Base-by-base conservation (phyloP, 1,140 invertebrate species). In the Prorops nasuta region DNA sequence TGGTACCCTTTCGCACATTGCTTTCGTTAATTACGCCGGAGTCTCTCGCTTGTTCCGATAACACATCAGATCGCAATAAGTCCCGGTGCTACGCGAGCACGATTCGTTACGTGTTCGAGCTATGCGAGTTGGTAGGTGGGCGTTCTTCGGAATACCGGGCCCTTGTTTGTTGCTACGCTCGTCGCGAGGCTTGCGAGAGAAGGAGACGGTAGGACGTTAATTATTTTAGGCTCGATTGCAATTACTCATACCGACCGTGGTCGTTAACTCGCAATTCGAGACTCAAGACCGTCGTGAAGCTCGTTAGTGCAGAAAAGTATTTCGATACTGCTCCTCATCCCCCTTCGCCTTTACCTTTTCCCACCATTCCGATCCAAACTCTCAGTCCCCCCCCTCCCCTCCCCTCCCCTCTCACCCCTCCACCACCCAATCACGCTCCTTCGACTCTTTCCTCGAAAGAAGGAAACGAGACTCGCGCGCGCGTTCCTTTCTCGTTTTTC, bases 181-280 rank as follows among this genome's bases (percentile, higher is more conserved):
- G 10, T 3, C 8, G n/a, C 1, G 8, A 16, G 18, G 3, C 15
- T 22, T 9, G 2, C 3, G 3, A 15, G 17, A n/a, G 35, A 38
- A 17, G 10, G 8, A 44, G 53, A 42, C 12, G 39, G 47, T 42
- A 44, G 49, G 36, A 58, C 36, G 51, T 63, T 63, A 66, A 63
- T 66, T 63, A 66, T 66, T 63, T 54, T 48, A 56, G 45, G 51
- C 49, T 47, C 49, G 51, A 60, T 65, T 39, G 54, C 56, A 61
- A 63, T 63, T 66, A 61, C 54, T 66, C 63, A 59, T 57, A 58
- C 19, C 57, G 41, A 49, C 42, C 49, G n/a, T 44, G 63, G 21
- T 58, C 49, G 51, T 58, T 59, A 63, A 56, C 55, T 49, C 35
- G 45, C 3, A 51, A 57, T 55, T 35, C 51, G 51, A 49, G 48